A percentile compares a stretch with the other conserved stretches of the same genome.
phyloP scores from a whole-genome alignment of 2,888 invertebrate genomes.

The Drosophila robusta region DNA sequence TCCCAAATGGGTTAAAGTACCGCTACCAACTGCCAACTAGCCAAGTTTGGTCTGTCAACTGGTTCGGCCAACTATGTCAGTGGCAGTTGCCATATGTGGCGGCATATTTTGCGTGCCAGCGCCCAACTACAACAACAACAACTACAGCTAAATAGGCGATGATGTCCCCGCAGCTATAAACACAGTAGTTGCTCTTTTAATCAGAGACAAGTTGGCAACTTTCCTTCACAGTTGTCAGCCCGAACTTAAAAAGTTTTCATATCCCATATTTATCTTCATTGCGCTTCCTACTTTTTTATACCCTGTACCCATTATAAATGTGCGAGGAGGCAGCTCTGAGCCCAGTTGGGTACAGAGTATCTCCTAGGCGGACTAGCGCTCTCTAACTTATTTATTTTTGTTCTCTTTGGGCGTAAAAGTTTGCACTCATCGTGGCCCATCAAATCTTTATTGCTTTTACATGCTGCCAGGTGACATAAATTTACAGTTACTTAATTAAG shows the following conservation, averaged over 20 bases:
- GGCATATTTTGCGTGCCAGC: conserved; percentile 55
- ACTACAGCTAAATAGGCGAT: conserved; percentile 42
- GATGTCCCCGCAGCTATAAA: conserved; percentile 26
- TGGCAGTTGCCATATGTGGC: conserved; percentile 46
- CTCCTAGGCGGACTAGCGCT: not conserved
- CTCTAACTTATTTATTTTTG: not conserved
- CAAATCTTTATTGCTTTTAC: conserved; percentile 37
- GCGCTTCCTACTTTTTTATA: not conserved
- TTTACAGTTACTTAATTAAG: conserved; percentile 65
- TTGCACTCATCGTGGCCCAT: conserved; percentile 34
- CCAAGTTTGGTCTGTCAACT: conserved; percentile 57
- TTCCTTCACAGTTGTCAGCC: conserved; percentile 28
- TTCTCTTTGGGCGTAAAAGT: conserved; percentile 17
- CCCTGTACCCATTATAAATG: no score
- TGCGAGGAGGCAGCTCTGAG: no score
- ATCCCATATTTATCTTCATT: not conserved
- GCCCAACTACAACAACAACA: conserved; percentile 3
- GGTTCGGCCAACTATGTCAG: conserved; percentile 54
- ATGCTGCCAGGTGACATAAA: conserved; percentile 54
- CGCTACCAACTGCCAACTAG: conserved; percentile 40
- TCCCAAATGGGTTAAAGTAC: conserved; percentile 59
- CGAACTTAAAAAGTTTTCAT: conserved; percentile 28
- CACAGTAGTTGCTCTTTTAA: conserved; percentile 26
- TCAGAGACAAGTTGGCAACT: conserved; percentile 26
- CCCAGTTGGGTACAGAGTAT: not conserved